Conservation (phyloP, 2,113 vertebrate species). For the Bambusicola thoracicus region DNA sequence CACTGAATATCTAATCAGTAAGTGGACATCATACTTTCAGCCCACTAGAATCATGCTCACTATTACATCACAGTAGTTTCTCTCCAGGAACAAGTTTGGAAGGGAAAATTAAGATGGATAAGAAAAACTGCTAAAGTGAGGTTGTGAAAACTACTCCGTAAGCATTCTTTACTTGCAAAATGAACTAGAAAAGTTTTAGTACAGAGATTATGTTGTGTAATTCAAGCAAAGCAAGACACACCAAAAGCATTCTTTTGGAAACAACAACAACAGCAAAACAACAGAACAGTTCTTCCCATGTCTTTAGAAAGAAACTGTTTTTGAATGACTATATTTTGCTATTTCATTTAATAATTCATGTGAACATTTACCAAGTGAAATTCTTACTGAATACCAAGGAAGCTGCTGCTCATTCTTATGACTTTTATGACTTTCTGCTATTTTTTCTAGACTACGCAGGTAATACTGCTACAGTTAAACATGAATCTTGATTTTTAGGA, state of each 20-base stretch:
- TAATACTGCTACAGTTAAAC: not conserved
- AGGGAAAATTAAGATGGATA: not conserved
- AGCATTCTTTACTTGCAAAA: not conserved
- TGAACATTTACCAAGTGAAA: slow-evolving; percentile 53
- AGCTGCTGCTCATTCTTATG: not conserved
- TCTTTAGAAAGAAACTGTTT: slow-evolving; percentile 52
- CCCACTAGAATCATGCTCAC: not conserved
- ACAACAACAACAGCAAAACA: not conserved
- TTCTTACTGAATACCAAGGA: slow-evolving; percentile 19
- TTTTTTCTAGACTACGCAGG: not conserved
- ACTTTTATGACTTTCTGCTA: not conserved
- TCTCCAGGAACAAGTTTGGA: not conserved
- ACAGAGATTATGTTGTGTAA: slow-evolving; percentile 13
- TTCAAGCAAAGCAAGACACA: slow-evolving; percentile 42
- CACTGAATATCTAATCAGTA: not conserved
- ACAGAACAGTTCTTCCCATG: slow-evolving; percentile 44
- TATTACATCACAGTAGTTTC: not conserved
- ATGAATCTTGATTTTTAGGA: not conserved
- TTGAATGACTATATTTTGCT: slow-evolving; percentile 67
- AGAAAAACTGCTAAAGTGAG: not conserved
- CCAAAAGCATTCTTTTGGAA: slow-evolving; percentile 49
- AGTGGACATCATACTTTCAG: not conserved
- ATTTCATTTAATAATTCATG: slow-evolving; percentile 74
- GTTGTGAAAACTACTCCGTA: not conserved
- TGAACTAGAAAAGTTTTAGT: not conserved